A percentile compares a stretch with the other conserved stretches of the same genome.
Evolutionary conservation across 2,113 vertebrate species (phyloP).

Genomic region (Gambusia holbrooki): DNA sequence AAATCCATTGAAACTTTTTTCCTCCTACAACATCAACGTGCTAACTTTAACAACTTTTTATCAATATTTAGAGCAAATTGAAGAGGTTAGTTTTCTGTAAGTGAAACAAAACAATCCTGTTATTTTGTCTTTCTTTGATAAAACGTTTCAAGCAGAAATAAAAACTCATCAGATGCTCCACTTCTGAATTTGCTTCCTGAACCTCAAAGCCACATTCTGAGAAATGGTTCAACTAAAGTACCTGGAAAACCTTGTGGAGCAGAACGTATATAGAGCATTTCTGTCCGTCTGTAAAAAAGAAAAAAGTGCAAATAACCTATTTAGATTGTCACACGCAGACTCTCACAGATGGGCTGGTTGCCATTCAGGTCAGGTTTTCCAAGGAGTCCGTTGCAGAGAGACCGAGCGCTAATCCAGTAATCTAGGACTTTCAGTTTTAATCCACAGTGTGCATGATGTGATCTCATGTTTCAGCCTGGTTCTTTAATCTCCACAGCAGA

Average conservation of each 20-base stretch:
- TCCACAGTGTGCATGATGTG: conserved; percentile 45
- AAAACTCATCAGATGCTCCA: neutral
- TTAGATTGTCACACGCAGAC: conserved; percentile 6
- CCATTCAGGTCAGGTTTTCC: conserved; percentile 34
- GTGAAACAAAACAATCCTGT: neutral
- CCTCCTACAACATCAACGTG: too few relatives aligned
- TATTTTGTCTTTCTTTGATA: neutral
- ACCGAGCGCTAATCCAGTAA: conserved; percentile 69
- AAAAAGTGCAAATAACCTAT: conserved; percentile 21
- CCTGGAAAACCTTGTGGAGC: conserved; percentile 11
- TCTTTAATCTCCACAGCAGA: conserved; percentile 13
- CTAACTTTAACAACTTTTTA: neutral
- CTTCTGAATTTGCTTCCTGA: neutral
- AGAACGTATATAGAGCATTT: conserved; percentile 44
- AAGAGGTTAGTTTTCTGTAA: neutral
- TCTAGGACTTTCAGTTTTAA: conserved; percentile 68
- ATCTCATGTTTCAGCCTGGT: conserved; percentile 27
- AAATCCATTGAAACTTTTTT: too few relatives aligned
- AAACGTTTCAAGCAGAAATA: neutral
- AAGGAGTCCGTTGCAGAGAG: conserved; percentile 49
- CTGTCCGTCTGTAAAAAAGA: conserved; percentile 10
- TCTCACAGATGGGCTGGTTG: neutral
- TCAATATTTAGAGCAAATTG: neutral
- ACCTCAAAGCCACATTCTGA: too few relatives aligned
- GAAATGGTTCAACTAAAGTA: neutral